Evolutionary conservation across 2,113 vertebrate species (phyloP), one percentile per base, ranked within the genome.

Genomic region (Cyprinodon tularosa): DNA sequence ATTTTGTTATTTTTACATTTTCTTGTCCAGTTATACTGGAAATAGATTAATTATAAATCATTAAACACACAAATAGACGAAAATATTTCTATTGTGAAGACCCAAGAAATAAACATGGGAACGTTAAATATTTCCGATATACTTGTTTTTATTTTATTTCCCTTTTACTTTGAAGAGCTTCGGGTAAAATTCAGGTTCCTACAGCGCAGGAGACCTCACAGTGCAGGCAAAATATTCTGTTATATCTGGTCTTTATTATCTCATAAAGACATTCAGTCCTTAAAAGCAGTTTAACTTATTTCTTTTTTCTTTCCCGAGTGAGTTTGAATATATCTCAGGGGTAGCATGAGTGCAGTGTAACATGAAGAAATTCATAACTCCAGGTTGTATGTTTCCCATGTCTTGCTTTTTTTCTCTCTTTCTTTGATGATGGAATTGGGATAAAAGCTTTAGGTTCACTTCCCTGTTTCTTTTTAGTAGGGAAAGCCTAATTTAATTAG

Each of bases 401-500:
- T 71, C 78, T 66, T 68, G 80, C 72, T 76, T 83, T 83, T 67
- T 87, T 68, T 80, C 60, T 40, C 63, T 78, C 63, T 72, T 79
- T 88, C 93, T 95, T 94, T 95, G 93, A 93, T 94, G 92, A 84
- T 74, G 29, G 80, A 89, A 83, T 85, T 81, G 80, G 91, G 91
- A 95, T 93, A 93, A 91, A 93, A 91, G 91, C 85, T 60, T 90
- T 90, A 84, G 83, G 84, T 88, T 91, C 87, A 86, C 92, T 91
- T 94, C 90, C 89, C 91, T 42, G 4, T 42, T 45, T 12, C 12
- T 87, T 92, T 93, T 94, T 93, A 93, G 93, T 92, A 93, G 94
- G 91, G 86, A 75, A 91, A 84, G 90, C 85, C 89, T 95, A 93
- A 94, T 94, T 95, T 94, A 95, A 95, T 95, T 94, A 94, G 93